Base-by-base conservation (phyloP, 2,113 vertebrate genomes). In the Ailurus styani region DNA sequence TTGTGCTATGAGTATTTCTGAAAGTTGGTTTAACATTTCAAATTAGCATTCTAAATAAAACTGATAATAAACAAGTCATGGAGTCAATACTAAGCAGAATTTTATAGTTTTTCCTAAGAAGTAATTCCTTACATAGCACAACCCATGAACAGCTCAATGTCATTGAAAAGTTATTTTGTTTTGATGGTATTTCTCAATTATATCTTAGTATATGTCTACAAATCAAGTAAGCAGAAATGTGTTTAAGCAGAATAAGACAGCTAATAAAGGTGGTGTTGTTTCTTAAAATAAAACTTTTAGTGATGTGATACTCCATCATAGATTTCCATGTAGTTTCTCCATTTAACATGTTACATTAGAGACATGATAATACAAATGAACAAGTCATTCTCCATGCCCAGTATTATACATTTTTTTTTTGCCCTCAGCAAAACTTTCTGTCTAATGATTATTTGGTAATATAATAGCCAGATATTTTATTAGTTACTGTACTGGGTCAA, bases 181-280 rank as follows among this genome's bases (percentile, higher is more conserved):
- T 95, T 87, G 42, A 64, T 55, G 5, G 10, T 77, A 86, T 79
- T 93, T 95, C 68, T 97, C 84, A 73, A 15, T 82, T 42, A 84
- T 52, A 66, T 82, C 37, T 92, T 62, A 57, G 20, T 50, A 57
- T 9, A 91, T 79, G 29, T 42, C 31, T 93, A 10, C 64, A 64
- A 66, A 77, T 86, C 37, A 88, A 73, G 23, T 54, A n/a, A n/a
- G n/a, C n/a, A n/a, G n/a, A n/a, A n/a, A n/a, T n/a, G 6, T 62
- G 20, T 73, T 93, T 86, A 72, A 93, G 47, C 60, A 93, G 21
- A 93, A 42, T 85, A 47, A 77, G n/a, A 55, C 14, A 82, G 18
- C 20, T 75, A 83, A 1, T 78, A 23, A 60, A 45, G n/a, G 54
- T 62, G 37, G 12, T 15, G 75, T 57, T 93, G 7, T 10, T 96